Evolutionary conservation across 2,888 invertebrate genomes (phyloP), one percentile per base, ranked within the genome.

Genomic region (Bedellia somnulentella): DNA sequence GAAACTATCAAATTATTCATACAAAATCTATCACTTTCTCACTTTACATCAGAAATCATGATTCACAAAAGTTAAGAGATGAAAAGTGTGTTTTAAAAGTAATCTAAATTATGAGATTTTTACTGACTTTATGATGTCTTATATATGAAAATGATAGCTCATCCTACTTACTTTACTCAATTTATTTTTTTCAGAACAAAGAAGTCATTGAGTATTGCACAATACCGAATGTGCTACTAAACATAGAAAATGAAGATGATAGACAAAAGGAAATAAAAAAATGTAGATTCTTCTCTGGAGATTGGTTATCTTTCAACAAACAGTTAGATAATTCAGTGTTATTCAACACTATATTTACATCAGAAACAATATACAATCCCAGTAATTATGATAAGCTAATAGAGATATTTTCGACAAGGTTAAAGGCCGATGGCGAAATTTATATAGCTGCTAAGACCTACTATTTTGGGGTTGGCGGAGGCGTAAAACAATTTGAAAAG

Each of bases 381-480:
- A 64, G 77, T 2, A 92, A 90, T 62, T 89, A 96, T 52, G 48
- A 61, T 14, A 93, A 93, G 53, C 66, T 98, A 0, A 75, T 87
- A 31, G 51, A 80, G 24, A 60, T 91, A 13, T 85, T 94, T 45
- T 66, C 79, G 45, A 57, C 70, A 24, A 78, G 80, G 42, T 64
- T 90, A 27, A 81, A 79, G 40, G 53, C 57, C 33, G 49, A 60
- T 55, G 95, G 93, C 23, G 47, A 53, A 25, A 70, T 80, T 37
- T 86, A 82, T 55, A 59, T 97, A 32, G 95, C 94, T 30, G 95
- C 93, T 3, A 98, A 97, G 78, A 82, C 83, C 9, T 85, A 87
- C 61, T 98, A 98, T 60, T 97, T 97, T 77, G 97, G 97, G 37
- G 92, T 96, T 13, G 96, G 96, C 8, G 97, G 97, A 29, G 86